These are phyloP conservation scores for Agrochola lychnidis DNA, from an alignment of 2,888 invertebrate genomes.

Conservation along the genomic window DNA sequence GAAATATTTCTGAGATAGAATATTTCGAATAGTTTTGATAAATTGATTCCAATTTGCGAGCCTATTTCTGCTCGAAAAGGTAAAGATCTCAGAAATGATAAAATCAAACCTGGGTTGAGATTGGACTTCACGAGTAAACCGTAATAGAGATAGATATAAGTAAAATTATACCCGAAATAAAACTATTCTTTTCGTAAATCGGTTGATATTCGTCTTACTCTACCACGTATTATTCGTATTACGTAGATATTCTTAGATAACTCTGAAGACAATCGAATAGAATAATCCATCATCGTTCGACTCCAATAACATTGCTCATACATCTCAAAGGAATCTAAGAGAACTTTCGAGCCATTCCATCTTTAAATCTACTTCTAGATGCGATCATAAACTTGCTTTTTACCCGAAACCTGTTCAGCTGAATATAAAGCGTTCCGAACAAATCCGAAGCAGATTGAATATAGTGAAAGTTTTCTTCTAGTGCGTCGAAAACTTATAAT, in stretches of 20 bases:
- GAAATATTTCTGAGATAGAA: constrained; percentile 49
- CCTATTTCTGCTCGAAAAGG: constrained; percentile 31
- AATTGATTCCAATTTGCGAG: constrained; percentile 37
- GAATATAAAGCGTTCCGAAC: constrained; percentile 77
- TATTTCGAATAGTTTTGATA: constrained; percentile 31
- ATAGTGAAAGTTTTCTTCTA: constrained; percentile 83
- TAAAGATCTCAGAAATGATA: constrained; percentile 31
- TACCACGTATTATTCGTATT: constrained; percentile 24
- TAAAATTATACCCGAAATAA: constrained; percentile 21
- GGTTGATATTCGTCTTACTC: constrained; percentile 17
- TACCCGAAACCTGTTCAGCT: constrained; percentile 61
- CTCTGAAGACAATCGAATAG: constrained; percentile 27
- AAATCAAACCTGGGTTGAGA: constrained; percentile 14
- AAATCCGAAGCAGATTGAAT: constrained; percentile 89
- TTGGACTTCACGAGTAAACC: constrained; percentile 17
- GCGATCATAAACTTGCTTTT: constrained; percentile 62
- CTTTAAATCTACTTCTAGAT: constrained; percentile 58
- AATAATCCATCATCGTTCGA: constrained; percentile 51
- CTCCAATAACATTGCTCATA: constrained; percentile 50
- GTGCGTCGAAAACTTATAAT: constrained; percentile 89
- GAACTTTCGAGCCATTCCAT: constrained; percentile 49
- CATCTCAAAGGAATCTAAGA: constrained; percentile 39
- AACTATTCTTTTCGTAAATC: constrained; percentile 10
- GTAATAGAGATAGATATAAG: constrained; percentile 8
- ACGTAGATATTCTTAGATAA: constrained; percentile 21